Evolutionary conservation across 1,140 invertebrate genomes (phyloP), one percentile per base, ranked within the genome.

Genomic region (Cherax destructor): DNA sequence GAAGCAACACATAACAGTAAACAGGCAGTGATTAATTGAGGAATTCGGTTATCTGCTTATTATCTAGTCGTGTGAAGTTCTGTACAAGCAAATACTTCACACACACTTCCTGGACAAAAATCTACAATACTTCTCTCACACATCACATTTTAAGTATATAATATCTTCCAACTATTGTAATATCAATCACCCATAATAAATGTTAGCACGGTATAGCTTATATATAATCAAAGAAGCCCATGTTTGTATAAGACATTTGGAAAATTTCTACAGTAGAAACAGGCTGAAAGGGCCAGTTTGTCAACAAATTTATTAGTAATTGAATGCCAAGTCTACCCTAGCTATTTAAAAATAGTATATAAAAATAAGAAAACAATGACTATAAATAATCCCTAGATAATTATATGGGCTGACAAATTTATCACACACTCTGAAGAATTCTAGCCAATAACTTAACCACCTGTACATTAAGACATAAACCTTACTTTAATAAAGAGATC

Each of bases 11-110:
- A 72, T 83, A 89, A 89, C 79, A 83, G 72, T 56, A 72, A 89
- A 83, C 52, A 76, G 87, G 87, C 87, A 89, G 79, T 89, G 87
- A 89, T 83, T 79, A 83, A 47, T 76, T 89, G 87, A 89, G 87
- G 80, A 89, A 89, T 83, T 59, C 49, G 81, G 87, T 81, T 41
- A 74, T 41, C n/a, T 59, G 61, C 50, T 79, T 81, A 80, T 56
- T 2, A 72, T 41, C 87, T 89, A 80, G 69, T 74, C 3, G 24
- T 21, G 30, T 30, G 69, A 74, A 74, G 69, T 74, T 10, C 6
- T 9, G 52, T 10, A 74, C 69, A 74, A 30, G 9, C 21, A 10
- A 74, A 30, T 74, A 74, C 69, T 74, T 30, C 24, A 16, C 9
- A 16, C 9, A 74, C 11, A 30, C 0, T 74, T 74, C 6, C 16